Evolutionary conservation across 2,888 invertebrate genomes (phyloP).

Genomic region (Lissocephala sabroskyi): DNA sequence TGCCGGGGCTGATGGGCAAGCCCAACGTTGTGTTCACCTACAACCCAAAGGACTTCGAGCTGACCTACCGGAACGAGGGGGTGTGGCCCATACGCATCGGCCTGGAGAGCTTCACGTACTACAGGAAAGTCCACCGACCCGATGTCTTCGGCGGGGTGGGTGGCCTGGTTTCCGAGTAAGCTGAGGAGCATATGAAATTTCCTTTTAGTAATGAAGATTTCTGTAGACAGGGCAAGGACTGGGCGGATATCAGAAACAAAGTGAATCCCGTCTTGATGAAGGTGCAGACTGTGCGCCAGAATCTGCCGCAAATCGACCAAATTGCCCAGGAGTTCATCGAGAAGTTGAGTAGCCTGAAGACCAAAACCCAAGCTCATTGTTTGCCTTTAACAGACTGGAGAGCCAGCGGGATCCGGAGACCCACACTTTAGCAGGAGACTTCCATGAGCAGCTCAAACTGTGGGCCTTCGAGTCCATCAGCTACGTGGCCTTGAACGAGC

Average conservation of each 20-base stretch:
- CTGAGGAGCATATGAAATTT: background rate
- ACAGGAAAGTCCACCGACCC: slow-evolving; percentile 69
- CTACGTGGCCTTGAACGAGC: slow-evolving; percentile 69
- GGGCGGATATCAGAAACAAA: slow-evolving; percentile 79
- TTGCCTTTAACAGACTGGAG: slow-evolving; percentile 42
- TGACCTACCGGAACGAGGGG: slow-evolving; percentile 72
- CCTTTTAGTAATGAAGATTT: slow-evolving; percentile 50
- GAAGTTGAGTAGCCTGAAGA: slow-evolving; percentile 37
- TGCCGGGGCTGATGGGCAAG: slow-evolving; percentile 70
- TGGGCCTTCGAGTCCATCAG: slow-evolving; percentile 77
- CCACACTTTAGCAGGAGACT: slow-evolving; percentile 62
- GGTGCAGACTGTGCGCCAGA: slow-evolving; percentile 56
- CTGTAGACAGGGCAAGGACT: slow-evolving; percentile 77
- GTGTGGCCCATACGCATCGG: slow-evolving; percentile 73
- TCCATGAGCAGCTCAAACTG: slow-evolving; percentile 74
- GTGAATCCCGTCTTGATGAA: slow-evolving; percentile 69
- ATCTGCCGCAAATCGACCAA: slow-evolving; percentile 52
- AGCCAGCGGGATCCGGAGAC: slow-evolving; percentile 37
- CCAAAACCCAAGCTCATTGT: background rate
- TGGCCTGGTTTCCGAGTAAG: slow-evolving; percentile 65
- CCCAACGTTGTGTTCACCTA: slow-evolving; percentile 72
- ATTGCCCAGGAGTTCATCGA: slow-evolving; percentile 61
- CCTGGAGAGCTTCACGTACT: slow-evolving; percentile 71
- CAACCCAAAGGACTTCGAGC: slow-evolving; percentile 74
- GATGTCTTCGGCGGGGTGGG: slow-evolving; percentile 68